Conservation (phyloP, 2,888 invertebrate genomes). For the Caenorhabditis sp. region DNA sequence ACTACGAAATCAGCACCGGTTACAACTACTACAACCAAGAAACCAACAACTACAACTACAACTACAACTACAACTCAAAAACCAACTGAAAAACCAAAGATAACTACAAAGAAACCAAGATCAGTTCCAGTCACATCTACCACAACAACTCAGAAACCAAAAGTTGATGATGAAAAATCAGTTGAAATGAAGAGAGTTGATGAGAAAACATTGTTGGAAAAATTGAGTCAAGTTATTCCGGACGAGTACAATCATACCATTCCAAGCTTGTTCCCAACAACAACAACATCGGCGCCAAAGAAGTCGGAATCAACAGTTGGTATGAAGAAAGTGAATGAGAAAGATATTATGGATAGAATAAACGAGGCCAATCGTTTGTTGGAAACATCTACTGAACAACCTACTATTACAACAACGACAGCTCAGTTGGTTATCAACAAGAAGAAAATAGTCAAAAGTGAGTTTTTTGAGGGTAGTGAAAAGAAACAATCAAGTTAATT, state of each 20-base stretch:
- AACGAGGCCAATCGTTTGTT: slow-evolving; percentile 20
- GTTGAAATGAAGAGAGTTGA: slow-evolving; percentile 25
- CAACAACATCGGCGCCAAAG: not conserved
- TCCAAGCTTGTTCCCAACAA: not conserved
- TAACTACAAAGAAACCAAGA: not conserved
- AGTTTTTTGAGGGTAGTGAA: too few relatives aligned
- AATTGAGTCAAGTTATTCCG: slow-evolving; percentile 20
- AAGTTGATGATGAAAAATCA: not conserved
- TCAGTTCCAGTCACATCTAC: not conserved
- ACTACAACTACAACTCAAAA: not conserved
- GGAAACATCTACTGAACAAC: slow-evolving; percentile 10
- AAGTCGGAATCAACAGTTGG: slow-evolving; percentile 2
- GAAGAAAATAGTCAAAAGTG: slow-evolving; percentile 6
- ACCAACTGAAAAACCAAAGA: slow-evolving; percentile 2
- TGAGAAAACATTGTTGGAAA: slow-evolving; percentile 28
- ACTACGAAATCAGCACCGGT: not conserved
- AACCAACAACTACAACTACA: not conserved
- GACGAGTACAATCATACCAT: not conserved
- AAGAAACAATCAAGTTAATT: too few relatives aligned
- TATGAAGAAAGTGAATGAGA: slow-evolving; percentile 32
- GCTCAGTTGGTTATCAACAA: slow-evolving; percentile 31
- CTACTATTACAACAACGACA: slow-evolving; percentile 21
- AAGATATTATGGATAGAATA: slow-evolving; percentile 26
- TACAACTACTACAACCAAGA: slow-evolving; percentile 8
- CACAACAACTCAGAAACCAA: not conserved